phyloP scores from a whole-genome alignment of 2,113 vertebrate species.

The Pardalotus punctatus region DNA sequence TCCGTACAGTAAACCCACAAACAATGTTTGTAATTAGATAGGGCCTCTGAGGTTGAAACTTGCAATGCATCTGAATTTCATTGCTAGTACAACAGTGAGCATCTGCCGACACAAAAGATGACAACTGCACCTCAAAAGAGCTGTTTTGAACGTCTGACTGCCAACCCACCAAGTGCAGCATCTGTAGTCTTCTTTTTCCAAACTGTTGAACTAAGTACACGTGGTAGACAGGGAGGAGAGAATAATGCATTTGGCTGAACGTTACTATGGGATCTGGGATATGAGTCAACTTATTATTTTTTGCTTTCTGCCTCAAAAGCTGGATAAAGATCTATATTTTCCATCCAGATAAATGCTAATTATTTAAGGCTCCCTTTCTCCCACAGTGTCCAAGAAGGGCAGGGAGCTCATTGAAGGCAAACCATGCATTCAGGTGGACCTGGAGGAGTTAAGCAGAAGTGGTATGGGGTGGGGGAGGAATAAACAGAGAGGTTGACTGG shows the following conservation, averaged over 20 bases:
- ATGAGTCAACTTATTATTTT: neutral
- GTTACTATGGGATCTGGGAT: neutral
- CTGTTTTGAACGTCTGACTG: neutral
- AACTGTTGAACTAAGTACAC: neutral
- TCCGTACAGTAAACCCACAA: neutral
- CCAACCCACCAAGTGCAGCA: neutral
- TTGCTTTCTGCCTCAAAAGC: neutral
- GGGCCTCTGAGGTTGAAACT: neutral
- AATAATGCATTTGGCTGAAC: neutral
- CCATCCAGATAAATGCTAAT: neutral
- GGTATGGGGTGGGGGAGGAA: neutral
- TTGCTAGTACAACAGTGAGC: neutral
- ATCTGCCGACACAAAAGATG: neutral
- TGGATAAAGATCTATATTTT: neutral
- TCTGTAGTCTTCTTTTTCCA: neutral
- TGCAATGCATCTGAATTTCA: neutral
- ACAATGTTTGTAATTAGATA: neutral
- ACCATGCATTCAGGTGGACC: neutral
- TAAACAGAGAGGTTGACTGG: neutral
- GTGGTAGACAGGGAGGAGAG: neutral
- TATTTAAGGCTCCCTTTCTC: neutral
- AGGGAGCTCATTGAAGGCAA: neutral
- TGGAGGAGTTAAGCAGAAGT: neutral
- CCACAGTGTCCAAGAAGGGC: neutral
- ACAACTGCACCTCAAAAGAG: neutral